Evolutionary conservation across 2,888 invertebrate genomes (phyloP), one percentile per base, ranked within the genome.

Genomic region (Cryptus armator): DNA sequence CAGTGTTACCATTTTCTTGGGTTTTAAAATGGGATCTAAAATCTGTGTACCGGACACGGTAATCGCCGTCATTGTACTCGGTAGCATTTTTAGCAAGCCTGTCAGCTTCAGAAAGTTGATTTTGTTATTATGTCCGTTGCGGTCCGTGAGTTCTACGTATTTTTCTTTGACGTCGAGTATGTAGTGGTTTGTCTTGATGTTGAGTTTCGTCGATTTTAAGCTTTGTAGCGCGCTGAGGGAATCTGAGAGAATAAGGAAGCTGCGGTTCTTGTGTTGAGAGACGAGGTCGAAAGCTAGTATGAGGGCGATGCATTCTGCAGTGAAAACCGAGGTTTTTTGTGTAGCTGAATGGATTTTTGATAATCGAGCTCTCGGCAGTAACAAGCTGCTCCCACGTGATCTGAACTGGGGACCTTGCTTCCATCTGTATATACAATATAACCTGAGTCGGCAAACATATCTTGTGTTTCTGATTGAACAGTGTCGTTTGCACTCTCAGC

Each of bases 231-330:
- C 66, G 29, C 84, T 81, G 71, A 81, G 72, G 19, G 81, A 84
- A 16, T 84, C 81, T 7, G 66, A 59, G 74, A 83, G 59, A n/a
- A 74, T 68, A 68, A 72, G 75, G n/a, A 53, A 70, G 64, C 46
- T 75, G 53, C 19, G 16, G 14, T 75, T 14, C 48, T 70, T 75
- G 32, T 56, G n/a, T 6, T 37, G 48, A 44, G 48, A n/a, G 32
- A 56, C 68, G 3, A 68, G 29, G n/a, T 75, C 81, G 16, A 81
- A 5, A 12, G 81, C 81, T 7, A 67, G 59, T n/a, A 70, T 81
- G 4, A 81, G 62, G n/a, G 81, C 81, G 7, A 81, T 51, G 43
- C 81, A 81, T 51, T 76, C 81, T 9, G 76, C 68, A 32, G 81
- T 81, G 43, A 51, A 76, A n/a, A 81, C 66, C 12, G 81, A 81